phyloP scores from a whole-genome alignment of 1,140 invertebrate species.

The Dendrolimus punctatus region DNA sequence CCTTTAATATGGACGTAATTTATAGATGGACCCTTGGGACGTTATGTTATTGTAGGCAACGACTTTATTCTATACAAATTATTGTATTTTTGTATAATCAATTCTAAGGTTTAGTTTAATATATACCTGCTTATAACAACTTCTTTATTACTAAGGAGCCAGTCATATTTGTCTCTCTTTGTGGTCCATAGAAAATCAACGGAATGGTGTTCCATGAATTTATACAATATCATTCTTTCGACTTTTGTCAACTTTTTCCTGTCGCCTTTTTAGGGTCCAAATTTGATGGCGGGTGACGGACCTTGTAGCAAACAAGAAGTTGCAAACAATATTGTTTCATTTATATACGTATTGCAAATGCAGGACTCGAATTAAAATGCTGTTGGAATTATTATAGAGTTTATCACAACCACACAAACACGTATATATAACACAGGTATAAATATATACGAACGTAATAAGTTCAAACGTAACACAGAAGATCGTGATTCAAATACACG shows the following conservation, averaged over 20 bases:
- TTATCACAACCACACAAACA: too few relatives aligned
- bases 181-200: slow-evolving; percentile 93
- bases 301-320: slow-evolving; percentile 23
- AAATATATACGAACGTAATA: too few relatives aligned
- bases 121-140: slow-evolving; percentile 67
- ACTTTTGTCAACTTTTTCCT: slow-evolving; percentile 52
- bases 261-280: slow-evolving; percentile 63
- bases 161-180: slow-evolving; percentile 83
- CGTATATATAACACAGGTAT: too few relatives aligned
- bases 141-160: slow-evolving; percentile 68
- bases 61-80: neutral
- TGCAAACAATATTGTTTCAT: too few relatives aligned
- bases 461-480: too few relatives aligned
- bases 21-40: too few relatives aligned
- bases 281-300: slow-evolving; percentile 65
- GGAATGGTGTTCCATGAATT: slow-evolving; percentile 79
- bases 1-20: too few relatives aligned
- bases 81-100: neutral
- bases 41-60: too few relatives aligned
- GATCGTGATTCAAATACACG: too few relatives aligned
- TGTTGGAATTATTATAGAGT: too few relatives aligned
- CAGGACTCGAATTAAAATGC: too few relatives aligned
- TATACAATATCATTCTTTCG: slow-evolving; percentile 75
- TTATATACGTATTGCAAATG: too few relatives aligned
- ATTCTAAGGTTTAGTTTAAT: neutral